These are phyloP conservation scores for Malacosoma neustria DNA, from an alignment of 2,888 invertebrate species.

Conservation along the genomic window DNA sequence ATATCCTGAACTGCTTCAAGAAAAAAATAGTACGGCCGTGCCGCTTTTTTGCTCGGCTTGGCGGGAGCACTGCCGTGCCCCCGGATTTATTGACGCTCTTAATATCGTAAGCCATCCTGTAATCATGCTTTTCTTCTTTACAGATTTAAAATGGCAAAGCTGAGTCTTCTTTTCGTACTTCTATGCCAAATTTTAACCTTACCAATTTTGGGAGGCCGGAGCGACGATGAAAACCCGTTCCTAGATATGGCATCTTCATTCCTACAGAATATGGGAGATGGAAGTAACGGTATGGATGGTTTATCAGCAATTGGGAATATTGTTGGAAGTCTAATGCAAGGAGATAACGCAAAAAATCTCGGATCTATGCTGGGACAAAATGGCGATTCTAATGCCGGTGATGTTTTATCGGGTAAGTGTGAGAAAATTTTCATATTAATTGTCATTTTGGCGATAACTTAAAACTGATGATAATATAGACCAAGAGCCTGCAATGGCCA, in stretches of 20 bases:
- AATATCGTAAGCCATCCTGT: too few species aligned
- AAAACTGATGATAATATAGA: too few species aligned
- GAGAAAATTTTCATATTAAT: too few species aligned
- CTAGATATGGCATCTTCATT: constrained; percentile 81
- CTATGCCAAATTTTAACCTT: constrained; percentile 32
- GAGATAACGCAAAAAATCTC: constrained; percentile 76
- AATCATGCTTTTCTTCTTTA: constrained; percentile 7
- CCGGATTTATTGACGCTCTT: too few species aligned
- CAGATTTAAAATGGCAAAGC: constrained; percentile 36
- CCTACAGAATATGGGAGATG: constrained; percentile 75
- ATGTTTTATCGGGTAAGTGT: constrained; percentile 59
- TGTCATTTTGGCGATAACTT: too few species aligned
- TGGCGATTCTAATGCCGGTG: constrained; percentile 46
- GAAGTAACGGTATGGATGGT: constrained; percentile 46
- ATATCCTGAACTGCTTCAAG: too few species aligned
- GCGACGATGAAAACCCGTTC: constrained; percentile 73
- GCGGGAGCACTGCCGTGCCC: too few species aligned
- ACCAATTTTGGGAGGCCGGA: constrained; percentile 36
- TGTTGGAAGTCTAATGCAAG: constrained; percentile 80
- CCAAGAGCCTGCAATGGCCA: too few species aligned
- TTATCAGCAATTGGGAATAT: constrained; percentile 78
- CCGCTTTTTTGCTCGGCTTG: too few species aligned
- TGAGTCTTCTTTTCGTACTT: constrained; percentile 26
- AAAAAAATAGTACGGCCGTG: too few species aligned
- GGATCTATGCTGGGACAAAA: constrained; percentile 47